These are phyloP conservation scores for Acleris sparsana DNA, from an alignment of 2,888 invertebrate genomes.

Conservation along the genomic window DNA sequence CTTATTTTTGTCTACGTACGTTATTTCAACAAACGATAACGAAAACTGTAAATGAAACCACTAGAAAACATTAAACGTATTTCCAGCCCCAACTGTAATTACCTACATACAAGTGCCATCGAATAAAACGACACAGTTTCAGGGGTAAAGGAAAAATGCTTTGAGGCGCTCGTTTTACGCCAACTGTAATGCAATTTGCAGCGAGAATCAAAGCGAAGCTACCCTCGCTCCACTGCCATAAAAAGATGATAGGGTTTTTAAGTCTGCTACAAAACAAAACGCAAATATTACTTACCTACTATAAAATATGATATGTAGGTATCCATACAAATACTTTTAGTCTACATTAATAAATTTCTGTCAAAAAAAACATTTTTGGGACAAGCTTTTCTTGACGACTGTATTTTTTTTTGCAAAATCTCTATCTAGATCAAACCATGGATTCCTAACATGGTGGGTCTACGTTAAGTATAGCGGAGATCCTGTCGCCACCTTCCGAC, in stretches of 20 bases:
- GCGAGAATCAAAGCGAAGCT: conserved; percentile 63
- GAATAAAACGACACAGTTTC: conserved; percentile 62
- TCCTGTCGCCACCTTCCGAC: no score
- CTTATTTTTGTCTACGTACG: neutral
- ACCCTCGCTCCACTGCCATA: conserved; percentile 21
- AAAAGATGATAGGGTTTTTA: conserved; percentile 38
- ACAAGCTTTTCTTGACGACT: no score
- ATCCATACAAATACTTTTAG: no score
- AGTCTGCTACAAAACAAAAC: no score
- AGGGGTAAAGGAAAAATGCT: conserved; percentile 59
- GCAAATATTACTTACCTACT: neutral
- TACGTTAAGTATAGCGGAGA: no score
- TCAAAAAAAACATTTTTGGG: no score
- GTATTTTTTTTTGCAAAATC: no score
- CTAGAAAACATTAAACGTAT: conserved; percentile 42
- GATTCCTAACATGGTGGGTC: no score
- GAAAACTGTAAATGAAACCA: conserved; percentile 8
- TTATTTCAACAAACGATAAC: neutral
- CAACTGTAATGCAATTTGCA: conserved; percentile 69
- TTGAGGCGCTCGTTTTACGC: conserved; percentile 62
- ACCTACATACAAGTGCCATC: conserved; percentile 61
- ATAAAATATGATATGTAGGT: conserved; percentile 1
- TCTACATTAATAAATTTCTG: no score
- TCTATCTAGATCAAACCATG: no score
- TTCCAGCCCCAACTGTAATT: conserved; percentile 58